A percentile compares a stretch with the other conserved stretches of the same genome.
These are phyloP conservation scores for Myrmophylax atrothorax DNA, from an alignment of 2,113 vertebrate genomes.

Conservation along the genomic window DNA sequence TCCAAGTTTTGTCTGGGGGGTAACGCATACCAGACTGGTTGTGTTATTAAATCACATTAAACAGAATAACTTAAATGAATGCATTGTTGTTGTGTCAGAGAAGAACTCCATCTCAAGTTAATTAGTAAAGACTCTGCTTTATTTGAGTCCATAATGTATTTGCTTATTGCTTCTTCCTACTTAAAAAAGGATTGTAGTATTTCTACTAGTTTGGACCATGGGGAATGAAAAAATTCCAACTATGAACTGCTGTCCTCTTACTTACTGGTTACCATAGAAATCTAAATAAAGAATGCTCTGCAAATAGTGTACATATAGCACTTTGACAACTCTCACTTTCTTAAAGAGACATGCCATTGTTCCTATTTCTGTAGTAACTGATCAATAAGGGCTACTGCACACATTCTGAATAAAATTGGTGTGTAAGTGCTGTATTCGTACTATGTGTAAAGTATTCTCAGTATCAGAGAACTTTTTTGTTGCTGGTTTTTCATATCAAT, in stretches of 20 bases:
- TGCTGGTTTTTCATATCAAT: not conserved
- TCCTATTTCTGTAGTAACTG: not conserved
- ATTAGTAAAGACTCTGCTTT: not conserved
- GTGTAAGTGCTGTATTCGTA: not conserved
- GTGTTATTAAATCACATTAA: not conserved
- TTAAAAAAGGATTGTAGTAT: not conserved
- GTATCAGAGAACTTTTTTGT: not conserved
- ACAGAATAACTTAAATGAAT: not conserved
- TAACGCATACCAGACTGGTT: not conserved
- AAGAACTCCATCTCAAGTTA: not conserved
- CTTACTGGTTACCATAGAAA: constrained; percentile 51
- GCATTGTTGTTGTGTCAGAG: not conserved
- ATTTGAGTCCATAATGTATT: not conserved
- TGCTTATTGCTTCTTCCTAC: not conserved
- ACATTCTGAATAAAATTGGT: not conserved
- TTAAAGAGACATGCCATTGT: not conserved
- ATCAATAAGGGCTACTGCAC: not conserved
- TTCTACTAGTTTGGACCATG: not conserved
- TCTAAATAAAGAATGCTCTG: constrained; percentile 56
- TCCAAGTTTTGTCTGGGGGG: not conserved
- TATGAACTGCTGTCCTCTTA: not conserved
- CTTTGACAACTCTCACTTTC: constrained; percentile 12
- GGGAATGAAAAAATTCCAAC: constrained; percentile 18
- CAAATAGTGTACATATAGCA: constrained; percentile 30
- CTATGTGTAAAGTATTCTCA: not conserved